Conservation (phyloP, 2,797 vertebrate genomes). For the Pteropus rufus region DNA sequence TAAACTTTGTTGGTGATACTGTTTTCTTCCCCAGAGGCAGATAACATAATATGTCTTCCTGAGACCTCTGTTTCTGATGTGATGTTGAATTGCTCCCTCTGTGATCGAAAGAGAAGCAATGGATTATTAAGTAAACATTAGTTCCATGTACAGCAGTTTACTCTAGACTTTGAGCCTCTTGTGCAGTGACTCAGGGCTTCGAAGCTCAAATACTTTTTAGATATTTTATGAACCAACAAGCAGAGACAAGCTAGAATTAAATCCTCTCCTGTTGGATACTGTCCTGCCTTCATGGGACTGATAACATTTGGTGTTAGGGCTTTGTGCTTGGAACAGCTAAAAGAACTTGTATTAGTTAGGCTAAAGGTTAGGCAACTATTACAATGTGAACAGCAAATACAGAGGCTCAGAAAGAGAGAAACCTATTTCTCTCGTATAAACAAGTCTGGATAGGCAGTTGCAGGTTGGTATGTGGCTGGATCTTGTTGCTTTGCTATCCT, state of each 20-base stretch:
- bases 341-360: neutral
- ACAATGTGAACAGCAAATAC: neutral
- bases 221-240: slow-evolving; percentile 41
- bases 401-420: neutral
- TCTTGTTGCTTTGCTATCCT: neutral
- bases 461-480: neutral
- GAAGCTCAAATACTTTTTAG: neutral
- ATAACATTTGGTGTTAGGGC: neutral
- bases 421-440: neutral
- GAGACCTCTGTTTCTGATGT: neutral
- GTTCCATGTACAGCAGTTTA: neutral
- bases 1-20: slow-evolving; percentile 14
- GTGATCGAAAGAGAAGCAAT: slow-evolving; percentile 1
- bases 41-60: neutral
- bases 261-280: neutral
- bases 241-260: neutral
- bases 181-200: neutral
- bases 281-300: neutral
- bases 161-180: neutral
- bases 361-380: neutral
- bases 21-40: neutral
- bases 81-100: neutral
- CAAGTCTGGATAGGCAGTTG: neutral
- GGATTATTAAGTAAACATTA: neutral
- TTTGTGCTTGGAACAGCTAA: neutral